phyloP scores from a whole-genome alignment of 2,797 vertebrate genomes.

The Argya squamiceps region DNA sequence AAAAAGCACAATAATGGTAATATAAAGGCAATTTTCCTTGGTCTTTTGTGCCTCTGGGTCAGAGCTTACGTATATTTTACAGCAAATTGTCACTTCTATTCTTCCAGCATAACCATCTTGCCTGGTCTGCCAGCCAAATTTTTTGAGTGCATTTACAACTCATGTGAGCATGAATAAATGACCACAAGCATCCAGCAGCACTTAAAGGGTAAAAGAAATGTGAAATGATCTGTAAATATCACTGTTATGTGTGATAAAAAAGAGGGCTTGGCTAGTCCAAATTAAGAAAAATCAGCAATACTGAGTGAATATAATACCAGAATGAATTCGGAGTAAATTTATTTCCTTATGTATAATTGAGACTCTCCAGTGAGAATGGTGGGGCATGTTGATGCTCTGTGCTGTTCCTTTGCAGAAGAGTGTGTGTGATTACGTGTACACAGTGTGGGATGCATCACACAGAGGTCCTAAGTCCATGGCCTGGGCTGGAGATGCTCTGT shows the following conservation, averaged over 20 bases:
- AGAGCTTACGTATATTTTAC: neutral
- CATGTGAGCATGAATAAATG: neutral
- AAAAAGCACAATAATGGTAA: neutral
- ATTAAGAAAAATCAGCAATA: neutral
- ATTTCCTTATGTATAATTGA: neutral
- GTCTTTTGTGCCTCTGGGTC: neutral
- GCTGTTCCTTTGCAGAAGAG: neutral
- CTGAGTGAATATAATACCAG: neutral
- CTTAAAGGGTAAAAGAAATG: constrained; percentile 22
- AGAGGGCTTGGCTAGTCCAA: neutral
- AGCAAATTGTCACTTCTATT: neutral
- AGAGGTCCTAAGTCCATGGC: neutral
- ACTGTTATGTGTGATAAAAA: neutral
- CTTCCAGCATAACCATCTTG: neutral
- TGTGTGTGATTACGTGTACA: fast-evolving
- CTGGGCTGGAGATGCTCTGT: neutral
- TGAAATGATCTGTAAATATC: constrained; percentile 12
- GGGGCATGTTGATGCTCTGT: neutral
- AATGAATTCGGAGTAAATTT: neutral
- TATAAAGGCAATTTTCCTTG: constrained; percentile 7
- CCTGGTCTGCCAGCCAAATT: neutral
- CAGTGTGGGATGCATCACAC: neutral
- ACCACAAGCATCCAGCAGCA: neutral
- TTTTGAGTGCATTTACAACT: neutral
- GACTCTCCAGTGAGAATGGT: neutral